Evolutionary conservation across 37 sponge, comb jelly and placozoan species (phyloP).

Genomic region (Spongia lamella): DNA sequence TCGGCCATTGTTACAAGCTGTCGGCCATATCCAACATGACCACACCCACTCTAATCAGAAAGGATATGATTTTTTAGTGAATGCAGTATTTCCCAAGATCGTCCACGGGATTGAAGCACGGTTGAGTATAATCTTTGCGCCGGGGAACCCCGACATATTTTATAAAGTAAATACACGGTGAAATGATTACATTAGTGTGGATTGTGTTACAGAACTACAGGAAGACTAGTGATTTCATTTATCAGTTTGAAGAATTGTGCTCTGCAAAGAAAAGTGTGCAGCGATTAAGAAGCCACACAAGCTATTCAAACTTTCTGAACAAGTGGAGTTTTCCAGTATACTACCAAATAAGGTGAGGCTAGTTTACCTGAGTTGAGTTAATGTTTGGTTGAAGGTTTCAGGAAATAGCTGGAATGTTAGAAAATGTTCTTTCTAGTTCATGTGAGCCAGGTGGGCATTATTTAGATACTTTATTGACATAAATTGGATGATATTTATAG

Average conservation of each 20-base stretch:
- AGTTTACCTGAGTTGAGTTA: background rate
- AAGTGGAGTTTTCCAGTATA: constrained; percentile 98
- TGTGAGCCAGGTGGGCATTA: constrained; percentile 4
- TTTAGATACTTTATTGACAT: background rate
- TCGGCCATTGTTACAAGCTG: constrained; percentile 57
- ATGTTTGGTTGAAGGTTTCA: constrained; percentile 64
- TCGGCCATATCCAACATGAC: constrained; percentile 1
- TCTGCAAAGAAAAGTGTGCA: constrained; percentile 45
- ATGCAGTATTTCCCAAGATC: constrained; percentile 87
- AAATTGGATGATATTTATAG: background rate
- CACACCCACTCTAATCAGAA: constrained; percentile 1
- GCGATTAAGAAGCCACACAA: constrained; percentile 45
- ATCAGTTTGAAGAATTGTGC: constrained; percentile 70
- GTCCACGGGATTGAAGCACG: constrained; percentile 59
- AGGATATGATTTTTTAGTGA: constrained; percentile 91
- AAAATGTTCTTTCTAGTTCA: constrained; percentile 47
- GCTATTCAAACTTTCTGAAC: constrained; percentile 70
- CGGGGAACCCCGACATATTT: constrained; percentile 89
- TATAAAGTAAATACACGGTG: constrained; percentile 51
- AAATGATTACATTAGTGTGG: constrained; percentile 19
- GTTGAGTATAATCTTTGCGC: constrained; percentile 73
- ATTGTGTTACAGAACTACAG: constrained; percentile 70
- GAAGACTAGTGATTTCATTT: constrained; percentile 68
- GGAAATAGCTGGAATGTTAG: constrained; percentile 81
- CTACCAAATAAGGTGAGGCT: constrained; percentile 90